phyloP scores from a whole-genome alignment of 2,888 invertebrate genomes.

The Leistus spinibarbis region DNA sequence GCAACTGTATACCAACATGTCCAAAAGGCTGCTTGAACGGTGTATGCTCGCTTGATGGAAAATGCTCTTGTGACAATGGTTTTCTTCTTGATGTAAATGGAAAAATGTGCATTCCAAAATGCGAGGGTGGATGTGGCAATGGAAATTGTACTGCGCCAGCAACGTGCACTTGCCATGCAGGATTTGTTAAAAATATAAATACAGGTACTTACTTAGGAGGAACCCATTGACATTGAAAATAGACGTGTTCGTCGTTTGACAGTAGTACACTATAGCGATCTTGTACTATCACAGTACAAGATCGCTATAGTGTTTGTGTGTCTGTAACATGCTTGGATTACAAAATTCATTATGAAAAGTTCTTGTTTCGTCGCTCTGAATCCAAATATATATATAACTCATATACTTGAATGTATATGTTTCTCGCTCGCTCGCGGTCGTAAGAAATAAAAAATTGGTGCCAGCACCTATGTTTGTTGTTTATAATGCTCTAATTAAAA shows the following conservation, averaged over 20 bases:
- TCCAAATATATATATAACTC: too few relatives aligned
- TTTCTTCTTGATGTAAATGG: slow-evolving; percentile 63
- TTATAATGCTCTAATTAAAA: background rate
- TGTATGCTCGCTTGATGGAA: slow-evolving; percentile 63
- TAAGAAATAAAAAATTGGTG: too few relatives aligned
- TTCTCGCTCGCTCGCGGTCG: too few relatives aligned
- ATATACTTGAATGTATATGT: too few relatives aligned
- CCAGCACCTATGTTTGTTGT: too few relatives aligned
- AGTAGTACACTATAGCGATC: background rate
- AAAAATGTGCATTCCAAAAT: slow-evolving; percentile 67
- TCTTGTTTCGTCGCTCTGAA: too few relatives aligned
- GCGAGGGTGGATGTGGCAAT: slow-evolving; percentile 60
- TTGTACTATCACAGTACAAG: too few relatives aligned
- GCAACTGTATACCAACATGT: slow-evolving; percentile 68
- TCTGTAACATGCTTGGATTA: too few relatives aligned
- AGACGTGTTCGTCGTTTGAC: background rate
- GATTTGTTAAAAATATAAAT: slow-evolving; percentile 45
- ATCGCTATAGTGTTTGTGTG: too few relatives aligned
- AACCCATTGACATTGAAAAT: too few relatives aligned
- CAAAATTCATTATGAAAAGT: too few relatives aligned
- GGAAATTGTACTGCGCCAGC: slow-evolving; percentile 63
- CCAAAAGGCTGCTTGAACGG: slow-evolving; percentile 73
- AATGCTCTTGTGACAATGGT: slow-evolving; percentile 69
- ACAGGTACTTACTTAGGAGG: background rate
- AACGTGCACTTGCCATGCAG: slow-evolving; percentile 62